These are phyloP conservation scores for Drosophila kuntzei DNA, from an alignment of 2,888 invertebrate genomes.

Conservation along the genomic window DNA sequence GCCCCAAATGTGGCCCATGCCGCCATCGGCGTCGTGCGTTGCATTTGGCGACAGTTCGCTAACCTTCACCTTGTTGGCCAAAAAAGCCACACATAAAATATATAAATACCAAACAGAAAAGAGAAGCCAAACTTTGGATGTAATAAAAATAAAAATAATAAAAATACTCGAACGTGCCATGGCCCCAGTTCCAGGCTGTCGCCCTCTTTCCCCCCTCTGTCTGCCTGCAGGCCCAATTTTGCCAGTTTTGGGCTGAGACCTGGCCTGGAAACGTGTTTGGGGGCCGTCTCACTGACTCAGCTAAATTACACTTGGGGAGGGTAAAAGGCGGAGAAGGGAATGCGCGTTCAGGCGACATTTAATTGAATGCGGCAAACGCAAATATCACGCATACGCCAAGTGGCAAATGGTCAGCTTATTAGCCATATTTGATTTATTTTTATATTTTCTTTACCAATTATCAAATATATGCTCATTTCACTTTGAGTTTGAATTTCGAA, in stretches of 20 bases:
- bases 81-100: conserved; percentile 34
- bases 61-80: conserved; percentile 77
- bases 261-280: conserved; percentile 75
- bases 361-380: conserved; percentile 42
- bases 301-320: conserved; percentile 27
- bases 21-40: conserved; percentile 31
- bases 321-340: neutral
- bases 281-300: conserved; percentile 62
- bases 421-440: conserved; percentile 34
- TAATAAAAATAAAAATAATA: conserved; percentile 12
- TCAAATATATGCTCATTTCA: conserved; percentile 30
- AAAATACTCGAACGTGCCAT: conserved; percentile 49
- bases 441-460: conserved; percentile 6
- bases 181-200: conserved; percentile 56
- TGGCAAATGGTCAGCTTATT: conserved; percentile 50
- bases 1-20: conserved; percentile 12
- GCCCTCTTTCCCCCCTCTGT: conserved; percentile 19
- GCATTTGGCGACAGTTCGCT: conserved; percentile 59
- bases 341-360: conserved; percentile 53
- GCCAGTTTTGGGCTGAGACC: conserved; percentile 44
- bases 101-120: conserved; percentile 7
- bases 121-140: neutral
- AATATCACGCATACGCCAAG: conserved; percentile 72
- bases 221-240: conserved; percentile 1
- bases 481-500: conserved; percentile 11